These are phyloP conservation scores for Rousettus leschenaultii DNA, from an alignment of 2,113 vertebrate genomes.

Conservation along the genomic window DNA sequence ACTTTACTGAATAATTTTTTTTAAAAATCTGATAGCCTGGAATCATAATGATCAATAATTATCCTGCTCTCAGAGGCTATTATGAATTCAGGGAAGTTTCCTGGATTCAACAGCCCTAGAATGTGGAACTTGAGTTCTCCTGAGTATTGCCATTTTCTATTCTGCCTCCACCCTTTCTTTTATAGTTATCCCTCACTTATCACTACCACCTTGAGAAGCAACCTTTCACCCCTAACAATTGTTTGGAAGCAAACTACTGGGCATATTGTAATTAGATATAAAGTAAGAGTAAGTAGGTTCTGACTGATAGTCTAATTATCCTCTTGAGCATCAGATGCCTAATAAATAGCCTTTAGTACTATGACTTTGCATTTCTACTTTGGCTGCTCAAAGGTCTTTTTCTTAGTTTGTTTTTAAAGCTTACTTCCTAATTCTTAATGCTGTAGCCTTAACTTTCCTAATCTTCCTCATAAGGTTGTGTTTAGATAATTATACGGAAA, in stretches of 20 bases:
- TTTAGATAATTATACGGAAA: not conserved
- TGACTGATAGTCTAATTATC: not conserved
- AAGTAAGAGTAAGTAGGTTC: not conserved
- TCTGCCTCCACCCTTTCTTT: not conserved
- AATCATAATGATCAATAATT: not conserved
- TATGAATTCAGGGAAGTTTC: not conserved
- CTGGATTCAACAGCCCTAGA: not conserved
- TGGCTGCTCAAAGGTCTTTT: not conserved
- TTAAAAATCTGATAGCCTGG: not conserved
- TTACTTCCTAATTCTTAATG: not conserved
- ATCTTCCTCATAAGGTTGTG: not conserved
- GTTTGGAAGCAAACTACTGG: not conserved
- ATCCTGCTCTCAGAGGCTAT: not conserved
- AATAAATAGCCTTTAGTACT: not conserved
- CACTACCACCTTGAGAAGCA: not conserved
- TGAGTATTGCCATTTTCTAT: not conserved
- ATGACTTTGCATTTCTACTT: not conserved
- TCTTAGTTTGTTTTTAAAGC: not conserved
- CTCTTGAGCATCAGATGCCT: not conserved
- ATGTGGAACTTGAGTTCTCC: not conserved
- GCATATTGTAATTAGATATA: not conserved
- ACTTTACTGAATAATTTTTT: not conserved
- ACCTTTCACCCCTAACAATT: not conserved
- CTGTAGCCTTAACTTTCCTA: not conserved
- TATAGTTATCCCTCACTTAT: not conserved